These are phyloP conservation scores for Lophochroa leadbeateri DNA, from an alignment of 2,113 vertebrate genomes.

Conservation along the genomic window DNA sequence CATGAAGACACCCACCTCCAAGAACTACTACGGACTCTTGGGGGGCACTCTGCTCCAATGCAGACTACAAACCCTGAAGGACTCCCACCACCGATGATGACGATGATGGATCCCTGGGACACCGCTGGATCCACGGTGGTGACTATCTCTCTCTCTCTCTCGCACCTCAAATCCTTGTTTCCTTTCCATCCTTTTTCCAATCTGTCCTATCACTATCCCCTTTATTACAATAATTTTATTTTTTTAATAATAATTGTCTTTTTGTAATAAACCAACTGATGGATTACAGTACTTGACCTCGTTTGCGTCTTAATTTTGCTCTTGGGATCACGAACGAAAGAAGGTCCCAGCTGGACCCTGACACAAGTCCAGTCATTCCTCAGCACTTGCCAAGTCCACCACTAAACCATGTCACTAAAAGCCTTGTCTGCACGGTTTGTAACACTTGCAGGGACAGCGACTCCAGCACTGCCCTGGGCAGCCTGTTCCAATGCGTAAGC, in stretches of 20 bases:
- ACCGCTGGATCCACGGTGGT: neutral
- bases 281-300: neutral
- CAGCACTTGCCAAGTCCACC: neutral
- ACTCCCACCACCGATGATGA: neutral
- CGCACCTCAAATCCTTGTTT: neutral
- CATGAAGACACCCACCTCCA: no score
- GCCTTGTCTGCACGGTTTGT: neutral
- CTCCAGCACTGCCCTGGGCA: neutral
- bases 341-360: neutral
- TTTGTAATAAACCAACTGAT: neutral
- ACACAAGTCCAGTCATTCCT: neutral
- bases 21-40: no score
- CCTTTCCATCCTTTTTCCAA: neutral
- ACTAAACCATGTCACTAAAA: neutral
- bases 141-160: neutral
- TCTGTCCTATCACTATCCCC: neutral
- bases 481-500: neutral
- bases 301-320: neutral
- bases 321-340: neutral
- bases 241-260: neutral
- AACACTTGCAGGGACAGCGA: neutral
- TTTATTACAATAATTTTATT: neutral
- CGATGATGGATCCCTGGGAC: neutral
- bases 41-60: neutral
- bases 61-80: neutral